These are phyloP conservation scores for Peromyscus aztecus DNA, from an alignment of 2,797 vertebrate genomes.

Conservation along the genomic window DNA sequence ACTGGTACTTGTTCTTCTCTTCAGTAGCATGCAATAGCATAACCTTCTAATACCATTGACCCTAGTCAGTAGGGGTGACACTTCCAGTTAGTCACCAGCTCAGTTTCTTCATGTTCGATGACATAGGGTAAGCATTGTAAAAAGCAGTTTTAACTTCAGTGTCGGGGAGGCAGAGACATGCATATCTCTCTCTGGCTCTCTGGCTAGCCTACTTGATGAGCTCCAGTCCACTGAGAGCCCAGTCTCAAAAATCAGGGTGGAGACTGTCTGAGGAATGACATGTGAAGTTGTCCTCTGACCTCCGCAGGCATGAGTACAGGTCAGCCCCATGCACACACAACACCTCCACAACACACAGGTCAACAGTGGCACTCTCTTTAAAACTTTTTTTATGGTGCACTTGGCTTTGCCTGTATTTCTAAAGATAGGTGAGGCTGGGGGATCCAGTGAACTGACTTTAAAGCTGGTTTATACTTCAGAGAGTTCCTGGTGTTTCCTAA, in stretches of 20 bases:
- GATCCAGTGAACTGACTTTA: background rate
- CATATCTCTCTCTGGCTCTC: background rate
- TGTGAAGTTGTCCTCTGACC: background rate
- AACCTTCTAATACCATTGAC: too few species aligned
- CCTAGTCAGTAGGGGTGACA: background rate
- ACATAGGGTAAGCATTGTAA: background rate
- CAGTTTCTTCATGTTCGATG: background rate
- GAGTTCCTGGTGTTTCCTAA: background rate
- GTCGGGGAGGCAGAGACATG: background rate
- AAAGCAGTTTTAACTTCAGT: background rate
- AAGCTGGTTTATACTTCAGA: background rate
- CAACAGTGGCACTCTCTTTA: background rate
- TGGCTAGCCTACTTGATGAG: background rate
- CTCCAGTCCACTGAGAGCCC: background rate
- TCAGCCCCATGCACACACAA: background rate
- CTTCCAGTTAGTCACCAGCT: background rate
- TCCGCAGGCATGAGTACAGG: background rate
- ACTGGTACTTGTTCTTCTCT: background rate
- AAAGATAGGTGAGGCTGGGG: background rate
- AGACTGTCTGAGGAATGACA: background rate
- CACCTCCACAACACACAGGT: background rate
- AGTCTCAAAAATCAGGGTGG: background rate
- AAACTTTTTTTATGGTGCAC: background rate
- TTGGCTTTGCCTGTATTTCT: constrained; percentile 6
- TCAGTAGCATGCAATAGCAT: background rate